phyloP scores from a whole-genome alignment of 2,113 vertebrate species.

The Mustela lutreola region DNA sequence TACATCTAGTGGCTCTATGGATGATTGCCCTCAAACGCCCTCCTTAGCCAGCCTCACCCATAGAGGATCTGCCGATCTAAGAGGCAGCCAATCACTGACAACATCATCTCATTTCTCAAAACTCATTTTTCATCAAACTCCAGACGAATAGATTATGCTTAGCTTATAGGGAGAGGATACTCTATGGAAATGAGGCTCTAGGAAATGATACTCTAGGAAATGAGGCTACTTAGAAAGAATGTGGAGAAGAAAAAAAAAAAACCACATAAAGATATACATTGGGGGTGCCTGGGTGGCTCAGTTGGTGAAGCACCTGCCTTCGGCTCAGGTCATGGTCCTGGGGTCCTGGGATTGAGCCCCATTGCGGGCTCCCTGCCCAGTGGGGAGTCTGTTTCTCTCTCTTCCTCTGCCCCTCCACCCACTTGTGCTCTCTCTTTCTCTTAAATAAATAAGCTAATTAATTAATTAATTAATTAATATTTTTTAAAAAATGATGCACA shows the following conservation, averaged over 20 bases:
- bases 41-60: neutral
- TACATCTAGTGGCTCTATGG: rapidly evolving
- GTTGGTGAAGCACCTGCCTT: neutral
- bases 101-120: conserved; percentile 5
- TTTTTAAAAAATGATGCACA: neutral
- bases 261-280: neutral
- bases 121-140: neutral
- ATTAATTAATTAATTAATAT: neutral
- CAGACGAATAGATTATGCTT: neutral
- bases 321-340: neutral
- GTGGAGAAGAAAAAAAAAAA: conserved; percentile 13
- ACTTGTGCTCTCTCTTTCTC: neutral
- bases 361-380: neutral
- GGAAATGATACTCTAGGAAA: neutral
- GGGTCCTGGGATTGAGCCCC: neutral
- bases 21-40: rapidly evolving
- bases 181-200: neutral
- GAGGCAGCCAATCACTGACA: neutral
- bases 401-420: neutral
- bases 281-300: neutral
- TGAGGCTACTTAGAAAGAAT: neutral
- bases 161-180: neutral
- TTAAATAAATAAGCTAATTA: neutral
- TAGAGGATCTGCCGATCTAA: neutral
- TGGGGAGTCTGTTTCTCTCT: neutral